phyloP scores from a whole-genome alignment of 2,797 vertebrate genomes.

The Danio aesculapii region DNA sequence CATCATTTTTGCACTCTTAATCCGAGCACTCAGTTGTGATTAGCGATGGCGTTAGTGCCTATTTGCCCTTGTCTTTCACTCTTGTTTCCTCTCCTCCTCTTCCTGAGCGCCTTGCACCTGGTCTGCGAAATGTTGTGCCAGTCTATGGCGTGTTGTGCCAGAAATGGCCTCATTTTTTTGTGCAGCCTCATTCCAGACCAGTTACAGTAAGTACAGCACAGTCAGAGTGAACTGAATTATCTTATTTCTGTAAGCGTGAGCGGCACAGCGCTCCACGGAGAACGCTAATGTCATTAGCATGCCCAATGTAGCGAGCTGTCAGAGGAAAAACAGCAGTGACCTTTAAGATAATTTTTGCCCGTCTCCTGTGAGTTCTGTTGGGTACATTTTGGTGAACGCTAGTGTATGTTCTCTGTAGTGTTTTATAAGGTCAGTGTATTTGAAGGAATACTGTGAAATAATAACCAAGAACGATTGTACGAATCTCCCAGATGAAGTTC shows the following conservation, averaged over 20 bases:
- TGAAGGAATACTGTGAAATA: conserved; percentile 27
- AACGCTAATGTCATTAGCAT: conserved; percentile 54
- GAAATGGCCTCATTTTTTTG: conserved; percentile 13
- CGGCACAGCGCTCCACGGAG: conserved; percentile 20
- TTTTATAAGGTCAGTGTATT: conserved; percentile 46
- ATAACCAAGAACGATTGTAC: conserved; percentile 15
- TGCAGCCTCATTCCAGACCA: conserved; percentile 20
- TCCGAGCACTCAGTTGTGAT: conserved; percentile 8
- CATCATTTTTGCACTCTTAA: conserved; percentile 38
- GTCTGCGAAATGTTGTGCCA: conserved; percentile 17
- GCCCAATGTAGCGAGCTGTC: conserved; percentile 40
- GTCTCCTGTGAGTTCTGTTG: conserved; percentile 41
- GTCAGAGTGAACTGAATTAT: conserved; percentile 27
- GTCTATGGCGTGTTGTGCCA: background rate
- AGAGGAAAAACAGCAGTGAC: conserved; percentile 50
- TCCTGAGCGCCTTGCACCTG: conserved; percentile 30
- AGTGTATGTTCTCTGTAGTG: conserved; percentile 45
- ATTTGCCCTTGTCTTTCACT: conserved; percentile 21
- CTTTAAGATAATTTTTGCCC: conserved; percentile 48
- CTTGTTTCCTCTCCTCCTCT: conserved; percentile 9
- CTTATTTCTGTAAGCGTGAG: conserved; percentile 32
- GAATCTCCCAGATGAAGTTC: background rate
- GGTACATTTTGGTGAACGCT: conserved; percentile 33
- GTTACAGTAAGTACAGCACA: conserved; percentile 20
- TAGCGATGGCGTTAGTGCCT: background rate